Evolutionary conservation across 2,797 vertebrate genomes (phyloP).

Genomic region (Coccyzus lansbergi): DNA sequence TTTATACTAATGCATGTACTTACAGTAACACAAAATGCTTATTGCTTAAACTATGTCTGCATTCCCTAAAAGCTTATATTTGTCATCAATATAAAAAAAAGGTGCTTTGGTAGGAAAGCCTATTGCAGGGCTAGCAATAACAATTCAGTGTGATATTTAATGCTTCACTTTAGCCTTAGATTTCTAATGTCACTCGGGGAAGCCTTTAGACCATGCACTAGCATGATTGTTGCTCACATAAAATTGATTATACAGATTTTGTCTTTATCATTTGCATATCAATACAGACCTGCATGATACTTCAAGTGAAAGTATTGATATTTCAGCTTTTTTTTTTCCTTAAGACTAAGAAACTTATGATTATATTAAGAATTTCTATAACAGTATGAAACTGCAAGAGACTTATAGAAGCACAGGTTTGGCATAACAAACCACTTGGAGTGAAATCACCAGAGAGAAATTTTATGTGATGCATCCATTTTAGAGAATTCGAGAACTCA

Average conservation of each 20-base stretch:
- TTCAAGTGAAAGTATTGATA: conserved; percentile 19
- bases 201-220: background rate
- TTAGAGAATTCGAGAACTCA: background rate
- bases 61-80: background rate
- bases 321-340: background rate
- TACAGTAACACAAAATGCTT: background rate
- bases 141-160: conserved; percentile 15
- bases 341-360: background rate
- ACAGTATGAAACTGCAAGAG: background rate
- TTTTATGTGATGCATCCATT: background rate
- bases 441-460: background rate
- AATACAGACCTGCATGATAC: background rate
- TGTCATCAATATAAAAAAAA: conserved; percentile 9
- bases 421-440: background rate
- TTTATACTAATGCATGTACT: conserved; percentile 23
- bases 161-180: background rate
- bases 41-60: background rate
- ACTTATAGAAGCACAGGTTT: background rate
- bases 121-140: conserved; percentile 14
- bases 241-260: conserved; percentile 13
- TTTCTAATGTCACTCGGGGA: background rate
- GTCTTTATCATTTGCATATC: conserved; percentile 16
- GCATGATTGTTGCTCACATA: background rate
- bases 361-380: conserved; percentile 9
- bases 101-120: background rate